Conservation (phyloP, 1,140 invertebrate species). For the Wiebesia pumilae region DNA sequence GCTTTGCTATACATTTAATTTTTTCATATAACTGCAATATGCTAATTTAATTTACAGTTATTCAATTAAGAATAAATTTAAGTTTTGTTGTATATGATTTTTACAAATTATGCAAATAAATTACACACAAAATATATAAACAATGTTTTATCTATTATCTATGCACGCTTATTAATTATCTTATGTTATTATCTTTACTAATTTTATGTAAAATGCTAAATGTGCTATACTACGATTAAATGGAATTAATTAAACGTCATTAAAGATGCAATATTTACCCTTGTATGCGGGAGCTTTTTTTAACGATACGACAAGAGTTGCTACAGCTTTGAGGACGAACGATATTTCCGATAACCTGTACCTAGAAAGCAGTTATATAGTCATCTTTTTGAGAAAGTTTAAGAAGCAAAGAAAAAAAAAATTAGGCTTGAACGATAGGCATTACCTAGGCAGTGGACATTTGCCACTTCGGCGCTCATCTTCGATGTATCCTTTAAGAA, state of each 20-base stretch:
- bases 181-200: not conserved
- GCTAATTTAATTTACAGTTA: no score
- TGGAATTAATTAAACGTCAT: not conserved
- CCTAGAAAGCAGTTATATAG: constrained; percentile 77
- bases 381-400: constrained; percentile 48
- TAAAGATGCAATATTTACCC: constrained; percentile 76
- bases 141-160: not conserved
- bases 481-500: constrained; percentile 90
- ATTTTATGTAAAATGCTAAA: constrained; percentile 45
- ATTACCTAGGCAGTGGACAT: constrained; percentile 90
- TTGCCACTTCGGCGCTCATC: constrained; percentile 93
- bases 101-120: no score
- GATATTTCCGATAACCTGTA: constrained; percentile 96
- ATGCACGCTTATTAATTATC: not conserved
- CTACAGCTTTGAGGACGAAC: constrained; percentile 96
- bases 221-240: not conserved
- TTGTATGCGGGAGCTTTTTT: constrained; percentile 92
- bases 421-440: constrained; percentile 5
- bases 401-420: constrained; percentile 14
- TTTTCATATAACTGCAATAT: no score
- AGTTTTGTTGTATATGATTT: no score
- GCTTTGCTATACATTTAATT: no score
- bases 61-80: no score
- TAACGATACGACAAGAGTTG: constrained; percentile 92
- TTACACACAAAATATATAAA: no score